Evolutionary conservation across 2,113 vertebrate genomes (phyloP).

Genomic region (Hippocampus mohnikei): DNA sequence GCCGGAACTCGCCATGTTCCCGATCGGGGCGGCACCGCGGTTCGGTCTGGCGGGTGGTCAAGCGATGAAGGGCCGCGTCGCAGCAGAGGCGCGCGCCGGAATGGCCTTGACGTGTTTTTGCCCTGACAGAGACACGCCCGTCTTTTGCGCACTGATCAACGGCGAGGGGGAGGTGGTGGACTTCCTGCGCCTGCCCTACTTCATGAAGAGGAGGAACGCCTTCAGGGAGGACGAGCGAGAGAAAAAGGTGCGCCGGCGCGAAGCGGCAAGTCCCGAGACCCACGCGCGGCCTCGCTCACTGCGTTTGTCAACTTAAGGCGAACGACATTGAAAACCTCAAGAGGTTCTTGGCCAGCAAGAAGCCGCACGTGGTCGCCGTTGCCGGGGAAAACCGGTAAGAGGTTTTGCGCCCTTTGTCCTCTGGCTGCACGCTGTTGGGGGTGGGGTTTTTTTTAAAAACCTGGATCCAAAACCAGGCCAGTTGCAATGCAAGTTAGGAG

Average conservation of each 20-base stretch:
- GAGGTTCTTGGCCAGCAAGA: constrained; percentile 91
- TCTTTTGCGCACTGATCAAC: constrained; percentile 92
- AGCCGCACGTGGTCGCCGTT: constrained; percentile 92
- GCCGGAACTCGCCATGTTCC: no score
- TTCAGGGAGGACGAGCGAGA: constrained; percentile 94
- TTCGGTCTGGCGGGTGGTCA: no score
- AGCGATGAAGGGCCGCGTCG: no score
- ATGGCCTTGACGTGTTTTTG: neutral
- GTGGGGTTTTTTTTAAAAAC: no score
- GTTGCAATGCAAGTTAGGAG: no score
- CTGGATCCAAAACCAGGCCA: no score
- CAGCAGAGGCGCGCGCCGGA: no score
- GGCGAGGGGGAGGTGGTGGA: constrained; percentile 96
- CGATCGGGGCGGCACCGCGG: no score
- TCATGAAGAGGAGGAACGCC: constrained; percentile 93
- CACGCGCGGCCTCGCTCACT: neutral
- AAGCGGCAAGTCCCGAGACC: constrained; percentile 7
- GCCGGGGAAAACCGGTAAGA: constrained; percentile 89
- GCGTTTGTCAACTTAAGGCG: constrained; percentile 68
- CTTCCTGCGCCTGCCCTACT: constrained; percentile 91
- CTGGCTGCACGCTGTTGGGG: neutral
- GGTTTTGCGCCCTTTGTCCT: neutral
- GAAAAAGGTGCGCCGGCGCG: constrained; percentile 79
- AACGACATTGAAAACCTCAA: constrained; percentile 92
- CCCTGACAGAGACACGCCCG: constrained; percentile 87